Evolutionary conservation across 2,113 vertebrate genomes (phyloP).

Genomic region (Cottus gobio): DNA sequence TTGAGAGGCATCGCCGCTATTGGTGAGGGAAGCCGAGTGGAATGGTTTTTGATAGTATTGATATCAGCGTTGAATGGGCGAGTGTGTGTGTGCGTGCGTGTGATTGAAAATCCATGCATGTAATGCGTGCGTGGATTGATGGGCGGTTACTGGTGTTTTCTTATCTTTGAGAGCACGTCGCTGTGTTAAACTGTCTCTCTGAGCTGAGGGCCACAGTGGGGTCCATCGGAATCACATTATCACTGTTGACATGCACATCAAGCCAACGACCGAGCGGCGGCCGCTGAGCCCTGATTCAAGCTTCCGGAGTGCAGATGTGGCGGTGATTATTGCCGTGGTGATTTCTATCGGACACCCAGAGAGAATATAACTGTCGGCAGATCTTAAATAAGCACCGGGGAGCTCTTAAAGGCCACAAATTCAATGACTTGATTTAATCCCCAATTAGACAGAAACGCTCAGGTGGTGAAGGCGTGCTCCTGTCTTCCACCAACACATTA

Average conservation of each 20-base stretch:
- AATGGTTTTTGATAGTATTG: conserved; percentile 23
- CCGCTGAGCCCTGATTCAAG: conserved; percentile 13
- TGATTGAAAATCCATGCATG: conserved; percentile 1
- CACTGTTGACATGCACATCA: conserved; percentile 4
- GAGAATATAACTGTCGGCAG: not conserved
- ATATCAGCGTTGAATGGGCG: not conserved
- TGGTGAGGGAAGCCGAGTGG: not conserved
- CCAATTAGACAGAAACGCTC: not conserved
- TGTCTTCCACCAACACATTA: not conserved
- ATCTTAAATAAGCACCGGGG: not conserved
- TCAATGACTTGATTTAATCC: conserved; percentile 29
- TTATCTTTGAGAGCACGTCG: conserved; percentile 1
- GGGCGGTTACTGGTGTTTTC: not conserved
- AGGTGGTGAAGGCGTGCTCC: not conserved
- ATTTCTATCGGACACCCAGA: conserved; percentile 13
- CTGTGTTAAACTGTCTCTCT: not conserved
- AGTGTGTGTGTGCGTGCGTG: conserved; percentile 1
- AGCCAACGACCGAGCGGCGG: not conserved
- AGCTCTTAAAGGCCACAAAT: conserved; percentile 18
- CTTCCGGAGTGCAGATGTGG: conserved; percentile 4
- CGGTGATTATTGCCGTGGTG: not conserved
- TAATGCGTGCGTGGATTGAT: not conserved
- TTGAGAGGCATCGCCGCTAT: conserved; percentile 31
- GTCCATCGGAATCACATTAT: conserved; percentile 9
- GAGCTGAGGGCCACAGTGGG: not conserved